These are phyloP conservation scores for Triplophysa siluroides DNA, from an alignment of 2,113 vertebrate genomes.

Conservation along the genomic window DNA sequence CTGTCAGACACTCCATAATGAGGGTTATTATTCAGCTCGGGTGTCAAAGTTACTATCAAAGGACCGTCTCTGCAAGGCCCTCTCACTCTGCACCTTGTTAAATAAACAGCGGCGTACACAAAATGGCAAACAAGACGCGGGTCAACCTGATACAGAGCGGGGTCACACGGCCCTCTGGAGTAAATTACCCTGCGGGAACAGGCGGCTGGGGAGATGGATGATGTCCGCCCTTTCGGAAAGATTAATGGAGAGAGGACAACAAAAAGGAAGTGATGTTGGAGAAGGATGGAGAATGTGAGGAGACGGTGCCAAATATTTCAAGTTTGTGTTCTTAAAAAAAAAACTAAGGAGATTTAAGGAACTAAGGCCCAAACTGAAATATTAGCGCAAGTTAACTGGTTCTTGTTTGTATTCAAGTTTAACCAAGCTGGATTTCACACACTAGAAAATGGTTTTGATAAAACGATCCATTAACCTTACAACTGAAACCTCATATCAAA, in stretches of 20 bases:
- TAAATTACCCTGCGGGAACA: slow-evolving; percentile 98
- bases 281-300: slow-evolving; percentile 36
- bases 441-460: too few species aligned
- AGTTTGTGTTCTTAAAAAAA: background rate
- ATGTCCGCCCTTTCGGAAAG: slow-evolving; percentile 89
- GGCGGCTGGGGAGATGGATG: slow-evolving; percentile 93
- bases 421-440: too few species aligned
- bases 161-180: slow-evolving; percentile 96
- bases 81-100: slow-evolving; percentile 99
- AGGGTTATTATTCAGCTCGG: slow-evolving; percentile 99
- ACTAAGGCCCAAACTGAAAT: too few species aligned
- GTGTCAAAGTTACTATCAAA: slow-evolving; percentile 99
- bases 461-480: too few species aligned
- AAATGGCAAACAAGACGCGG: slow-evolving; percentile 99
- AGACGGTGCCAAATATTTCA: slow-evolving; percentile 6
- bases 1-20: slow-evolving; percentile 99
- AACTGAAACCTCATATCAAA: background rate
- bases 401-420: too few species aligned
- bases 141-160: slow-evolving; percentile 97
- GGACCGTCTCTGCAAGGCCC: slow-evolving; percentile 88
- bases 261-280: slow-evolving; percentile 42
- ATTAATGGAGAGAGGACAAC: slow-evolving; percentile 70
- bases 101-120: slow-evolving; percentile 99
- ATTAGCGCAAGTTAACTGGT: too few species aligned
- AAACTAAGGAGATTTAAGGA: too few species aligned